Percentiles rank a stretch among this genome's conserved stretches.
These are phyloP conservation scores for Kobus ellipsiprymnus DNA, from an alignment of 2,113 vertebrate species.

Conservation along the genomic window DNA sequence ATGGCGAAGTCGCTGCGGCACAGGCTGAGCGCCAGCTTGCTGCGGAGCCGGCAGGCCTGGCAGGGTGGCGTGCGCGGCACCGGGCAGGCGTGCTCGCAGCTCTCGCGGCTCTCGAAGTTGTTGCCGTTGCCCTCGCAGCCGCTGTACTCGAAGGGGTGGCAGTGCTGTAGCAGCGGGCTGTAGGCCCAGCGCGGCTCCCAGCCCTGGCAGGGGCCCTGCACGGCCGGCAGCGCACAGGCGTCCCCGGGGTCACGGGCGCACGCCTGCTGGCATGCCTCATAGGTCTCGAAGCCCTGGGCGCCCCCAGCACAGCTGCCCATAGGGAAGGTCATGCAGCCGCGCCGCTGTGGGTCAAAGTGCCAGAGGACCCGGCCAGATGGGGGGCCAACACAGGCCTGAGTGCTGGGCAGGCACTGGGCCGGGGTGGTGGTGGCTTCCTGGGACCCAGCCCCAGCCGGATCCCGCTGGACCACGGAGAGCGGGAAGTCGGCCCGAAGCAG, in stretches of 20 bases:
- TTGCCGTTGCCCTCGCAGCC: slow-evolving; percentile 95
- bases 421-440: slow-evolving; percentile 4
- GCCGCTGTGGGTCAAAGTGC: slow-evolving; percentile 88
- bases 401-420: slow-evolving; percentile 84
- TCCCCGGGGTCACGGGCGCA: slow-evolving; percentile 84
- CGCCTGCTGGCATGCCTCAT: slow-evolving; percentile 88
- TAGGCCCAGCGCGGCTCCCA: slow-evolving; percentile 96
- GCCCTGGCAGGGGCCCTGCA: slow-evolving; percentile 92
- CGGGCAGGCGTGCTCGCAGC: slow-evolving; percentile 92
- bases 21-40: slow-evolving; percentile 91
- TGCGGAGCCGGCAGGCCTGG: slow-evolving; percentile 86
- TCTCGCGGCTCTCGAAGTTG: slow-evolving; percentile 89
- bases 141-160: slow-evolving; percentile 92
- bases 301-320: slow-evolving; percentile 80
- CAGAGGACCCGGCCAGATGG: slow-evolving; percentile 85
- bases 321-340: slow-evolving; percentile 88
- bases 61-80: slow-evolving; percentile 85
- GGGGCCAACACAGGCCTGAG: slow-evolving; percentile 80
- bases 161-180: slow-evolving; percentile 87
- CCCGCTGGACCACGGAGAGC: slow-evolving; percentile 86
- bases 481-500: slow-evolving; percentile 92
- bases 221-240: slow-evolving; percentile 88
- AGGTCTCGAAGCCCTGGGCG: slow-evolving; percentile 90
- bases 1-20: slow-evolving; percentile 97
- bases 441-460: slow-evolving; percentile 68